Conservation (phyloP, 1,140 invertebrate genomes). For the Chlorops oryzae region DNA sequence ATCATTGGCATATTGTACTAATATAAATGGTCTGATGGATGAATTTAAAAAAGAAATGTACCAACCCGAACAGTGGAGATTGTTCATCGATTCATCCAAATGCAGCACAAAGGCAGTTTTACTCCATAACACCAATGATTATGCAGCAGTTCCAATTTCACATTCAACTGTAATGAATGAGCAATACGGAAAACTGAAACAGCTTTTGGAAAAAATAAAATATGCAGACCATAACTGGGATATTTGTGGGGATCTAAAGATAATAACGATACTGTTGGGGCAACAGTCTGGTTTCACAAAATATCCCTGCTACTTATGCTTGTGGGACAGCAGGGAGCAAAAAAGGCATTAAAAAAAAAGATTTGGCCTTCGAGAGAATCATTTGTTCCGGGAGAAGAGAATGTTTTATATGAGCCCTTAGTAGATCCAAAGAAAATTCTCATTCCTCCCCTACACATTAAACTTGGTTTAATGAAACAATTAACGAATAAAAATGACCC, state of each 20-base stretch:
- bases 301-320: no score
- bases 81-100: neutral
- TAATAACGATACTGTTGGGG: conserved; percentile 33
- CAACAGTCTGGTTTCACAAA: no score
- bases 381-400: neutral
- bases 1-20: neutral
- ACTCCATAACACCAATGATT: neutral
- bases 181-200: conserved; percentile 20
- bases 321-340: conserved; percentile 42
- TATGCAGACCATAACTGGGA: conserved; percentile 30
- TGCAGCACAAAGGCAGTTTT: neutral
- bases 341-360: conserved; percentile 33
- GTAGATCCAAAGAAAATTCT: no score
- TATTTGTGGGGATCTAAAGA: conserved; percentile 39
- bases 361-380: conserved; percentile 24
- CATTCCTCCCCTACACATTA: no score
- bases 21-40: neutral
- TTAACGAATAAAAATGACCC: no score
- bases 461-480: no score
- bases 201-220: conserved; percentile 21
- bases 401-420: neutral
- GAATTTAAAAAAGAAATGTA: neutral
- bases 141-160: neutral
- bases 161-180: no score
- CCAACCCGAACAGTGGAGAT: neutral